These are phyloP conservation scores for Acanthurus leucopareius DNA, from an alignment of 2,797 vertebrate genomes.

Conservation along the genomic window DNA sequence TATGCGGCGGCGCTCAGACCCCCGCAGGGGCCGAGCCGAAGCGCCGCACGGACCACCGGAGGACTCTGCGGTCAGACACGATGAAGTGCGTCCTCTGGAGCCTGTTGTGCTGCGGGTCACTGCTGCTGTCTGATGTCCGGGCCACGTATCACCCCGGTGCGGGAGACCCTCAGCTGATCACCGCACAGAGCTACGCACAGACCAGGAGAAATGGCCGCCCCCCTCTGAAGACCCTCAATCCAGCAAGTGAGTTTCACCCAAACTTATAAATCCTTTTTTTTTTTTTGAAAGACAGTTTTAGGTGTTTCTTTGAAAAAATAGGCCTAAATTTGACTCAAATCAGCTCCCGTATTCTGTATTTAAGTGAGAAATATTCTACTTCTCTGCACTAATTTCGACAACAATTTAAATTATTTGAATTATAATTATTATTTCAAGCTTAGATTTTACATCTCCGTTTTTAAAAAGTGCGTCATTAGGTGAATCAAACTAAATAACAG, in stretches of 20 bases:
- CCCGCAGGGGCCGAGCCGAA: constrained; percentile 37
- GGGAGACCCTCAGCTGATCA: constrained; percentile 65
- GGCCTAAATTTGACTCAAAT: too few species aligned
- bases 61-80: constrained; percentile 42
- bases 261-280: not conserved
- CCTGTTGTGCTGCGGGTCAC: constrained; percentile 70
- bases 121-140: constrained; percentile 74
- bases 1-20: constrained; percentile 53
- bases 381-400: too few species aligned
- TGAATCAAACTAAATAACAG: too few species aligned
- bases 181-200: constrained; percentile 80
- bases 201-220: constrained; percentile 68
- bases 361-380: too few species aligned
- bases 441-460: too few species aligned
- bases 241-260: constrained; percentile 75
- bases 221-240: constrained; percentile 74
- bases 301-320: not conserved
- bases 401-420: too few species aligned
- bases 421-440: too few species aligned
- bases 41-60: constrained; percentile 28
- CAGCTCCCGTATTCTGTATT: too few species aligned
- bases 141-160: constrained; percentile 77
- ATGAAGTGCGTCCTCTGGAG: constrained; percentile 78
- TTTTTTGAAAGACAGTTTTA: not conserved
- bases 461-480: too few species aligned